These are phyloP conservation scores for Potamarius usumacintae DNA, from an alignment of 2,113 vertebrate species.

Conservation along the genomic window DNA sequence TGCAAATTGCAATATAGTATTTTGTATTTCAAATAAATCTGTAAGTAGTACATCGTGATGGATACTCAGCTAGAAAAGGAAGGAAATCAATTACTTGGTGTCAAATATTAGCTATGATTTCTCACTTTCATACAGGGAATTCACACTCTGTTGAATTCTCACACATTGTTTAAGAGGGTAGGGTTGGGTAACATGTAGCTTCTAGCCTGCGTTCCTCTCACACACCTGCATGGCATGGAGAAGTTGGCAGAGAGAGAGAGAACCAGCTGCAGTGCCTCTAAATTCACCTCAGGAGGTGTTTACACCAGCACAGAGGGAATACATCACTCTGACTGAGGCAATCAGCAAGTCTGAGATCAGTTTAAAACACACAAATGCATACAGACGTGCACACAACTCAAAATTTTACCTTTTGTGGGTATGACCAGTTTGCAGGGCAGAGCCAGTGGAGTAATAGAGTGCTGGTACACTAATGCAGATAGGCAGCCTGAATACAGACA, in stretches of 20 bases:
- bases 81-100: not conserved
- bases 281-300: not conserved
- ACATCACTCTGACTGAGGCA: constrained; percentile 20
- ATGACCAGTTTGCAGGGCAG: constrained; percentile 95
- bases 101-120: not conserved
- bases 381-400: not conserved
- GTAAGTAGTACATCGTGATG: not conserved
- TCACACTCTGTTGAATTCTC: constrained; percentile 23
- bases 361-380: constrained; percentile 9
- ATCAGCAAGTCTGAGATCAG: constrained; percentile 9
- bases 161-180: constrained; percentile 6
- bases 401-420: constrained; percentile 85
- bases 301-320: constrained; percentile 17
- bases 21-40: not conserved
- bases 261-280: not conserved
- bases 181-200: constrained; percentile 5
- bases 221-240: constrained; percentile 38
- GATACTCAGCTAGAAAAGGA: not conserved
- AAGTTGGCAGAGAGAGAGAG: constrained; percentile 16
- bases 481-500: constrained; percentile 81
- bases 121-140: constrained; percentile 10
- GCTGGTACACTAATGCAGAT: constrained; percentile 96
- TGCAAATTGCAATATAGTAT: not conserved
- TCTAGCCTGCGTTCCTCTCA: not conserved
- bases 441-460: constrained; percentile 94